A percentile compares a stretch with the other conserved stretches of the same genome.
Evolutionary conservation across 2,113 vertebrate genomes (phyloP).

Genomic region (Peromyscus maniculatus): DNA sequence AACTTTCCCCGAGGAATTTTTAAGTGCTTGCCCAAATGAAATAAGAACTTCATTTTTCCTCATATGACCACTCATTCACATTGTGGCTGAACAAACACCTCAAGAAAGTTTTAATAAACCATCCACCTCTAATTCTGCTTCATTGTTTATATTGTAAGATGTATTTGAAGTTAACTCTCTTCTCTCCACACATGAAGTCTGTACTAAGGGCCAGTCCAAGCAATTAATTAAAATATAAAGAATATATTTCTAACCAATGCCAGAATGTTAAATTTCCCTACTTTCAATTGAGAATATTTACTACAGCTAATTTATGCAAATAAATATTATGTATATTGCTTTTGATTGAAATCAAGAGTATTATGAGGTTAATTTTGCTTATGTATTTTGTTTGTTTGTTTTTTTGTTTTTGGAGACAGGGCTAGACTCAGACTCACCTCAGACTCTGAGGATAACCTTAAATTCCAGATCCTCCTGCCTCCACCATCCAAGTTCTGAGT

Average conservation of each 20-base stretch:
- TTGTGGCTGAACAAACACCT: conserved; percentile 20
- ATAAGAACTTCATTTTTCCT: conserved; percentile 50
- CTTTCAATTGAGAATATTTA: background rate
- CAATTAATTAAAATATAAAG: conserved; percentile 22
- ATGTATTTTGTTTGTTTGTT: background rate
- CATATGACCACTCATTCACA: conserved; percentile 22
- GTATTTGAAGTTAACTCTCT: background rate
- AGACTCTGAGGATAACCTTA: background rate
- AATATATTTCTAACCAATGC: conserved; percentile 4
- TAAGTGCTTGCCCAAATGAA: conserved; percentile 55
- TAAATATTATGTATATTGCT: background rate
- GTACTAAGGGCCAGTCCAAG: background rate
- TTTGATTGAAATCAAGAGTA: background rate
- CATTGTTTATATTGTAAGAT: conserved; percentile 3
- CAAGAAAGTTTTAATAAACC: background rate
- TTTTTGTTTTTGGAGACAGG: background rate
- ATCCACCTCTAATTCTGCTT: background rate
- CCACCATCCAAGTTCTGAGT: background rate
- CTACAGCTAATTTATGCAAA: background rate
- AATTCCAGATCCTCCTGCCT: background rate
- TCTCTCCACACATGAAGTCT: background rate
- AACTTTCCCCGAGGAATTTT: conserved; percentile 59
- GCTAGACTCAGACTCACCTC: background rate
- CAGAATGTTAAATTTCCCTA: background rate
- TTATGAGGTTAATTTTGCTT: background rate